A percentile compares a stretch with the other conserved stretches of the same genome.
Evolutionary conservation across 2,888 invertebrate genomes (phyloP).

Genomic region (Folsomia candida): DNA sequence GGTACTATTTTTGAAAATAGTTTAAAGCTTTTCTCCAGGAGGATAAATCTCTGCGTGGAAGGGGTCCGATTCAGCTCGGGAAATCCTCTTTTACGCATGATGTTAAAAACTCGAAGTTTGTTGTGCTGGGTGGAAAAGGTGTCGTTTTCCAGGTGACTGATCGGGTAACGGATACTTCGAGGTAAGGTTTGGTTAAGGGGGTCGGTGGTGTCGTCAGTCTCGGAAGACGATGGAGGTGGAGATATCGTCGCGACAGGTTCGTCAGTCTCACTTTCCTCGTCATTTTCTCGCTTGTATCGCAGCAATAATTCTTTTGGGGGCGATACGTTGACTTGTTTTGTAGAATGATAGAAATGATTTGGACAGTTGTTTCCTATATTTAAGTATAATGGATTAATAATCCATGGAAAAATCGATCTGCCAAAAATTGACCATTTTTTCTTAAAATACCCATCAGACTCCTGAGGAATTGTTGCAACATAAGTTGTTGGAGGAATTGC

Average conservation of each 20-base stretch:
- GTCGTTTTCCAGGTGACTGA: not conserved
- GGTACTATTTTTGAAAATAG: slow-evolving; percentile 18
- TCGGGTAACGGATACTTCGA: not conserved
- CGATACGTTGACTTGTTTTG: not conserved
- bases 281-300: no score
- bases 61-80: slow-evolving; percentile 6
- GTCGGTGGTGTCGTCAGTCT: not conserved
- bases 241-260: no score
- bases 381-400: not conserved
- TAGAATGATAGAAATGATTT: not conserved
- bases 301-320: not conserved
- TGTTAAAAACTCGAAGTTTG: not conserved
- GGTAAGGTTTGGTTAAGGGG: no score
- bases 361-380: not conserved
- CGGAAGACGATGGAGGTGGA: not conserved
- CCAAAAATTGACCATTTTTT: no score
- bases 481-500: no score
- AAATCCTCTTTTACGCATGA: not conserved
- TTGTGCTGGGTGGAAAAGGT: not conserved
- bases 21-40: slow-evolving; percentile 25
- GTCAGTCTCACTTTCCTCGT: not conserved
- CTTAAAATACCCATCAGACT: no score
- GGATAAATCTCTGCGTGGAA: slow-evolving; percentile 22
- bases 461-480: no score
- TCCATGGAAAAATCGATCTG: no score